phyloP scores from a whole-genome alignment of 2,888 invertebrate genomes.

The Drosophila niveifrons region DNA sequence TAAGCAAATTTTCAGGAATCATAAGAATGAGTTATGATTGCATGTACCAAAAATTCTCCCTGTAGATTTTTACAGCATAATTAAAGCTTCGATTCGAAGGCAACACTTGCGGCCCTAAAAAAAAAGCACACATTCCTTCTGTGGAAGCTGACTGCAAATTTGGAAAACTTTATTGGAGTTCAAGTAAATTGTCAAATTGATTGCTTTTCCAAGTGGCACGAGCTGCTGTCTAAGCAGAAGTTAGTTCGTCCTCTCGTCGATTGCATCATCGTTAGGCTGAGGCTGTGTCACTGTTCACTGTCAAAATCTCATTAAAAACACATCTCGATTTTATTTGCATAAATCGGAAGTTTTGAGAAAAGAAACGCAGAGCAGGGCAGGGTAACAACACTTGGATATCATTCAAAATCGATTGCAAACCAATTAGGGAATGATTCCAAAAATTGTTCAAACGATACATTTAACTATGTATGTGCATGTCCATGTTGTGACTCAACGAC shows the following conservation, averaged over 20 bases:
- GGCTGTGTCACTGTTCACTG: conserved; percentile 9
- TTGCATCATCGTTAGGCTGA: conserved; percentile 42
- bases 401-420: conserved; percentile 68
- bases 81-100: conserved; percentile 11
- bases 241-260: conserved; percentile 26
- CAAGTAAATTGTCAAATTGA: conserved; percentile 31
- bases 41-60: too few species aligned
- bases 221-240: conserved; percentile 1
- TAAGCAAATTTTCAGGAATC: too few species aligned
- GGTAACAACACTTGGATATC: conserved; percentile 23
- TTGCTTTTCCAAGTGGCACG: conserved; percentile 7
- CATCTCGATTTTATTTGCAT: conserved; percentile 71
- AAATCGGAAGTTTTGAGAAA: conserved; percentile 51
- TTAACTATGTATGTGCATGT: conserved; percentile 23
- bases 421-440: conserved; percentile 65
- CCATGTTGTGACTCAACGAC: conserved; percentile 12
- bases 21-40: too few species aligned
- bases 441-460: conserved; percentile 39
- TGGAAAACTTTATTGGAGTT: conserved; percentile 2
- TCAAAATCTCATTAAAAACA: conserved; percentile 68
- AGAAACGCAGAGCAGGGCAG: conserved; percentile 19
- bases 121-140: not conserved
- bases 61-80: not conserved
- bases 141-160: conserved; percentile 4
- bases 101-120: not conserved